Percentiles rank a stretch among this genome's conserved stretches.
Conservation (phyloP, 2,113 vertebrate genomes). For the Gnathonemus echidnorhynchus region DNA sequence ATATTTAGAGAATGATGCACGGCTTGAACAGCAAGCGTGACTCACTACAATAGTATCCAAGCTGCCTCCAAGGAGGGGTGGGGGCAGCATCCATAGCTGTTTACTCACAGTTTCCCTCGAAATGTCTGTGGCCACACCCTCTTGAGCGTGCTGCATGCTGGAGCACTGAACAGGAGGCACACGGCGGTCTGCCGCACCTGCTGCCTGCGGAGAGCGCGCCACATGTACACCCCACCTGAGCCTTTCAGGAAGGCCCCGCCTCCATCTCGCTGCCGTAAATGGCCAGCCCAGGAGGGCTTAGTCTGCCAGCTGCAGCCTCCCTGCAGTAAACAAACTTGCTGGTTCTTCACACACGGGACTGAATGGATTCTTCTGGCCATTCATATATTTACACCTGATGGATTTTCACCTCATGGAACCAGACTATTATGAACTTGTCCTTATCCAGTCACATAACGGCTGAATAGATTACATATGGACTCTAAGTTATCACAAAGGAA, state of each 20-base stretch:
- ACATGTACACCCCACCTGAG: background rate
- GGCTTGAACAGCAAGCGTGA: background rate
- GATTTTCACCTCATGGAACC: background rate
- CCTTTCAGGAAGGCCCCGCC: background rate
- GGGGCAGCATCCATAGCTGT: background rate
- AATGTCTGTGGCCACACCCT: background rate
- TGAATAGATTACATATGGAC: background rate
- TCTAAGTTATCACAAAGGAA: background rate
- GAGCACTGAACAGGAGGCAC: background rate
- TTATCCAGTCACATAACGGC: background rate
- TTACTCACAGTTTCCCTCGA: background rate
- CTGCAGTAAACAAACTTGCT: background rate
- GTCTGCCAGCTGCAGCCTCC: background rate
- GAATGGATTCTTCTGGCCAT: background rate
- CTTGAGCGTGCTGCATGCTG: background rate
- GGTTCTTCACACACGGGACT: background rate
- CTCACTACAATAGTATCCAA: constrained; percentile 8
- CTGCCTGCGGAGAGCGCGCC: background rate
- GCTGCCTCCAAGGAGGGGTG: background rate
- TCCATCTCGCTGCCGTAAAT: background rate
- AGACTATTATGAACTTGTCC: background rate
- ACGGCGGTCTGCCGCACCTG: background rate
- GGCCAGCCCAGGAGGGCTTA: background rate
- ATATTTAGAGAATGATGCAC: constrained; percentile 13
- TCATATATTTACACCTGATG: background rate